phyloP scores from a whole-genome alignment of 2,797 vertebrate genomes.

The Coracias cyanogaster region DNA sequence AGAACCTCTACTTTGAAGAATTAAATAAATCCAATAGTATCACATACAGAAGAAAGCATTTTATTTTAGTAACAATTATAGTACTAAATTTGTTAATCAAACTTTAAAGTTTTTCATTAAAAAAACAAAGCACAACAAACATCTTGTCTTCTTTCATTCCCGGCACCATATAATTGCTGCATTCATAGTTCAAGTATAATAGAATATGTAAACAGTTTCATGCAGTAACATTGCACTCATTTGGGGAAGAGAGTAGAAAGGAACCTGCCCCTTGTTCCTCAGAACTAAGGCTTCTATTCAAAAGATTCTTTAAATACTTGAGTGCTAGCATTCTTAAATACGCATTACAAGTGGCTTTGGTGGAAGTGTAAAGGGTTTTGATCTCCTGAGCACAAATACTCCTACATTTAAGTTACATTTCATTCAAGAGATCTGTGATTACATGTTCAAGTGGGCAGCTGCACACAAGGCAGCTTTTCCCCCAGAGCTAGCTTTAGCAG shows the following conservation, averaged over 20 bases:
- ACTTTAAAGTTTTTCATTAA: neutral
- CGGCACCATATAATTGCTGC: neutral
- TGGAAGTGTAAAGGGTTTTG: neutral
- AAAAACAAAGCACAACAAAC: neutral
- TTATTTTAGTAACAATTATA: conserved; percentile 5
- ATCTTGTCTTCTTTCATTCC: conserved; percentile 5
- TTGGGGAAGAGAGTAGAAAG: neutral
- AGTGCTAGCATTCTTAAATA: neutral
- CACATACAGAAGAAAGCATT: neutral
- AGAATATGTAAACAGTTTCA: conserved; percentile 22
- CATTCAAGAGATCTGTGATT: neutral
- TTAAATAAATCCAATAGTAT: neutral
- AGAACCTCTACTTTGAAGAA: neutral
- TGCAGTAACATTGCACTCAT: conserved; percentile 14
- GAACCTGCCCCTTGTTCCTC: neutral
- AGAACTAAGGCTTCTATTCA: neutral
- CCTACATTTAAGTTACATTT: neutral
- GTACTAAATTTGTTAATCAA: neutral
- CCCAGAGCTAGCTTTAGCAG: neutral
- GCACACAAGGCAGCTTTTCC: neutral
- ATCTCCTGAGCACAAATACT: neutral
- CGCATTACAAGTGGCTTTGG: neutral
- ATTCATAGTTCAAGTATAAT: conserved; percentile 26
- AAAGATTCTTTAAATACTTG: neutral
- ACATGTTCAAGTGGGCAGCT: neutral